Base-by-base conservation (phyloP, 2,113 vertebrate genomes). In the Camarhynchus parvulus region DNA sequence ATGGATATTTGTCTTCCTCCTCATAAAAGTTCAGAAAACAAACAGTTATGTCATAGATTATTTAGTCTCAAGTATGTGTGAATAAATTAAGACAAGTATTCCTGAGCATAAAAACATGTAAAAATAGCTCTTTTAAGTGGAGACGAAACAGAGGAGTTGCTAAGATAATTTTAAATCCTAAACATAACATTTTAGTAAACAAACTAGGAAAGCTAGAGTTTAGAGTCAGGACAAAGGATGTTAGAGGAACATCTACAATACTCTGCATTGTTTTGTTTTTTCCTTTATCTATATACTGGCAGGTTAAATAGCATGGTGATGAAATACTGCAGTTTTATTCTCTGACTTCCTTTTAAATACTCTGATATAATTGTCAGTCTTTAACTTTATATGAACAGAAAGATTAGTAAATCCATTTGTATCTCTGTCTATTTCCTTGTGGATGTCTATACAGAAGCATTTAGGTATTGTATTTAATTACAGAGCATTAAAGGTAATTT, bases 1-100 rank as follows among this genome's bases (percentile, higher is more conserved):
- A 97, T 91, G 78, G 76, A 91, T 92, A 93, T 94, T 95, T 90
- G 94, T 94, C 80, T 35, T 94, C 84, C 87, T 97, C 61, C 56
- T 96, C 96, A 77, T 63, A 81, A 94, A 98, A 96, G 92, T 98
- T 97, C 44, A 49, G 52, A 97, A 97, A 97, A 95, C 95, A 97
- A 95, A 95, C 80, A 90, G 58, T 94, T 87, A 68, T 59, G 82
- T 97, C 70, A 79, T 61, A 87, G 49, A 91, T 84, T 84, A 77
- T 93, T 95, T 87, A 52, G 50, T 96, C 93, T 93, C 39, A 92
- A 91, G 42, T 77, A 33, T n/a, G 67, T 42, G 46, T 13, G 10
- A 46, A 76, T 74, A 50, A 59, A 92, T 89, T 49, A 10, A 52
- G 80, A 53, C 7, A 72, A 80, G 49, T 67, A 55, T 81, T 83